phyloP scores from a whole-genome alignment of 2,888 invertebrate species.

The Heteropelma amictum region DNA sequence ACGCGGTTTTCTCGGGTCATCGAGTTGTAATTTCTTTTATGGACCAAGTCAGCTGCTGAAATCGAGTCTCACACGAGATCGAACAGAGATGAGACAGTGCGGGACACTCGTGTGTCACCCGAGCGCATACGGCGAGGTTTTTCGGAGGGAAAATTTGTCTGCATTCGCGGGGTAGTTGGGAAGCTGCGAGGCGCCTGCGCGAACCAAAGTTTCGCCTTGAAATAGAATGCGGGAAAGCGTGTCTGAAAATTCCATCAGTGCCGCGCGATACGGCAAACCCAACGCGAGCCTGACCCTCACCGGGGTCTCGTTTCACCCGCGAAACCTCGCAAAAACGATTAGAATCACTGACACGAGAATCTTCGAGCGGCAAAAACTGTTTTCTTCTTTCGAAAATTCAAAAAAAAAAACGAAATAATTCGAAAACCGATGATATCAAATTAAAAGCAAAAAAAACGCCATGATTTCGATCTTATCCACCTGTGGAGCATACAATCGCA shows the following conservation, averaged over 20 bases:
- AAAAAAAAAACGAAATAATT: not conserved
- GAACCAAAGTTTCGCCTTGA: constrained; percentile 59
- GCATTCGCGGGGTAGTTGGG: not conserved
- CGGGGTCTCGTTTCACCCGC: constrained; percentile 14
- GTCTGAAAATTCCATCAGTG: constrained; percentile 59
- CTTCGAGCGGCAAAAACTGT: not conserved
- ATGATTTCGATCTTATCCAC: not conserved
- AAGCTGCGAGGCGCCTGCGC: constrained; percentile 64
- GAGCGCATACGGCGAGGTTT: not conserved
- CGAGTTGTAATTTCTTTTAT: no score
- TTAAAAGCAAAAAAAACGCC: not conserved
- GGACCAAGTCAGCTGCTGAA: no score
- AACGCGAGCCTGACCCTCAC: constrained; percentile 53
- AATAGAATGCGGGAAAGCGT: constrained; percentile 59
- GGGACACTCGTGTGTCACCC: no score
- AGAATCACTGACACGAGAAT: constrained; percentile 4
- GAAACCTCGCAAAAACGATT: constrained; percentile 17
- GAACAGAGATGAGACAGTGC: no score
- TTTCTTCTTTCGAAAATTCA: not conserved
- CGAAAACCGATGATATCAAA: not conserved
- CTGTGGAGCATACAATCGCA: constrained; percentile 2
- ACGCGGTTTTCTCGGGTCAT: no score
- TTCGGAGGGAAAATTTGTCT: constrained; percentile 19
- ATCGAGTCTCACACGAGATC: not conserved
- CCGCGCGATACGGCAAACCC: constrained; percentile 64